Base-by-base conservation (phyloP, 2,888 invertebrate species). In the Exephanes ischioxanthus region DNA sequence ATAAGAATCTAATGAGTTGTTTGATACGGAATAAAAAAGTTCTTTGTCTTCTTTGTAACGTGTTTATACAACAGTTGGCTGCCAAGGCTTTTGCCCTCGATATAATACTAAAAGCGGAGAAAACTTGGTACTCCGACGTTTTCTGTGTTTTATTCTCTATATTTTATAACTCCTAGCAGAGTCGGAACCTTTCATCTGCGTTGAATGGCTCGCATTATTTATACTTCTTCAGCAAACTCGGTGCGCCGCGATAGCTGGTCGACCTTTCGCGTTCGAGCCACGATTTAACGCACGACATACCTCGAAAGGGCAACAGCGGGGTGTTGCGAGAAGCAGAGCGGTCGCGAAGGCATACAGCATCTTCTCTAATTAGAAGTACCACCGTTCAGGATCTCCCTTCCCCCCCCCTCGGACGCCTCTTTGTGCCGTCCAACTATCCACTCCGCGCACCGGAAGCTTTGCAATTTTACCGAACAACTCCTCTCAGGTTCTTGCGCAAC, bases 361-460 rank as follows among this genome's bases (percentile, higher is more conserved):
- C 68, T 77, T 72, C 68, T 83, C 71, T 80, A 85, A 85, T 85
- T 83, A 85, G 77, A 85, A 72, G 78, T 51, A 77, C 58, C 26
- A 55, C 19, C 19, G 53, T 37, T 37, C 53, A 73, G 84, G 41
- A 70, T 81, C 26, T 33, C 22, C 55, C 41, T 61, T 33, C 37
- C 45, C 26, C 61, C 61, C 45, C 51, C 61, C 37, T 70, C n/a
- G 53, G 51, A 67, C 22, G 11, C 55, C 53, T 53, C 67, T 85
- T 75, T 77, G 72, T 85, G 72, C 53, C 45, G 16, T n/a, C n/a
- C n/a, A 41, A 67, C 67, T 33, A 68, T 76, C 26, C 67, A 53
- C 48, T 55, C 41, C 37, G 6, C 68, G 72, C 51, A 78, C 41
- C 37, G 63, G 26, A 71, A 67, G 6, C 45, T 61, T 77, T 73